Conservation (phyloP, 2,113 vertebrate species). For the Jacana jacana region DNA sequence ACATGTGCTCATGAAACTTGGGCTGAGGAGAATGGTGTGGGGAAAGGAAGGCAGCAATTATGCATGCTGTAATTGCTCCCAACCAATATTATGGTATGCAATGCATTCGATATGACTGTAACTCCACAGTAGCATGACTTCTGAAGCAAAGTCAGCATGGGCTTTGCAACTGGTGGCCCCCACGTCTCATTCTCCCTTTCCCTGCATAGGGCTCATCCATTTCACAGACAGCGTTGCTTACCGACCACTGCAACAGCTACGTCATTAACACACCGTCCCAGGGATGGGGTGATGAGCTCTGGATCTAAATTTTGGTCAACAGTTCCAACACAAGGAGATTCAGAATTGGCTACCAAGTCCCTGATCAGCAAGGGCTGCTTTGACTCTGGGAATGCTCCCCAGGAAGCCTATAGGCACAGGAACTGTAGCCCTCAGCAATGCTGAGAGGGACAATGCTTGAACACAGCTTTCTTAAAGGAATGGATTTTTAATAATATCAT, state of each 20-base stretch:
- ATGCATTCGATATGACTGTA: neutral
- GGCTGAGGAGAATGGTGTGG: neutral
- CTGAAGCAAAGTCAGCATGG: neutral
- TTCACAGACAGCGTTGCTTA: neutral
- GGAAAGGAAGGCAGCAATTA: neutral
- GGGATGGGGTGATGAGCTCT: neutral
- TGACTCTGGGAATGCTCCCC: neutral
- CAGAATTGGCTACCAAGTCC: neutral
- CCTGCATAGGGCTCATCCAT: neutral
- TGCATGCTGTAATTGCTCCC: neutral
- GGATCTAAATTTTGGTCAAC: neutral
- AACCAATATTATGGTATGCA: neutral
- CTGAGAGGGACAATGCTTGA: neutral
- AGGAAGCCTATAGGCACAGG: rapidly evolving
- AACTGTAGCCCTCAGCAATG: neutral
- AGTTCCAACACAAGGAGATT: neutral
- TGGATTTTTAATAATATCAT: neutral
- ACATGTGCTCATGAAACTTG: neutral
- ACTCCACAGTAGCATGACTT: neutral
- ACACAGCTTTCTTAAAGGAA: neutral
- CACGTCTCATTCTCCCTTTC: neutral
- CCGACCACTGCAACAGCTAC: neutral
- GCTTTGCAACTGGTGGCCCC: neutral
- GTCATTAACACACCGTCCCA: rapidly evolving
- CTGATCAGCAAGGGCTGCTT: neutral